Evolutionary conservation across 2,797 vertebrate genomes (phyloP), one percentile per base, ranked within the genome.

Genomic region (Cottoperca gobio): DNA sequence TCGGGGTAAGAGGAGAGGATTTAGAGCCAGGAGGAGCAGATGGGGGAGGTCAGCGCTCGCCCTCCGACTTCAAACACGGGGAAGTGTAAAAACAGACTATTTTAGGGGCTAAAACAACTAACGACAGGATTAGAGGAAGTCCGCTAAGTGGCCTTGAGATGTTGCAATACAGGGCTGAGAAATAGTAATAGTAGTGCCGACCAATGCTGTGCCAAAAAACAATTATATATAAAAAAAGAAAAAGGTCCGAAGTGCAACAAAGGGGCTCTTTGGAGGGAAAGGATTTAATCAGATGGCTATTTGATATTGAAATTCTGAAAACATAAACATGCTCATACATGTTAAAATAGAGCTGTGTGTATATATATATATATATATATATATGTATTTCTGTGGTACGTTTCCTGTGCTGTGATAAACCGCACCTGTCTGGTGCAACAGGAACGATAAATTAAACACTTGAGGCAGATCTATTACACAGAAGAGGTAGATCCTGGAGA

Each of bases 41-140:
- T 92, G 96, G 93, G 92, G 95, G 93, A 94, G 96, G 95, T 96
- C 95, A 95, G 91, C 72, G 33, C 89, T 43, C 92, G 23, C 81
- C 77, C 91, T 91, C 83, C 75, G 21, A 95, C 96, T 96, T 96
- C 96, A 96, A 97, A 97, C 89, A 89, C 82, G 75, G 63, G 89
- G 90, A 95, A 95, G 95, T 97, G 97, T 97, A 97, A 97, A 93
- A 97, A 95, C 95, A 95, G 96, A 91, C 94, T 91, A 92, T 95
- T 94, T 94, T 94, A 95, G 95, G 94, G 94, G 93, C 95, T 90
- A 93, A 93, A 94, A 92, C 84, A 93, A 95, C 96, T 92, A 94
- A 92, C 88, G 87, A 75, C 92, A 6, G 95, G 96, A 97, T 97
- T 97, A 97, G 92, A 91, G 95, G 95, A 96, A 94, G 97, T 97